A percentile compares a stretch with the other conserved stretches of the same genome.
Conservation (phyloP, 1,140 invertebrate genomes). For the Eueides isabella region DNA sequence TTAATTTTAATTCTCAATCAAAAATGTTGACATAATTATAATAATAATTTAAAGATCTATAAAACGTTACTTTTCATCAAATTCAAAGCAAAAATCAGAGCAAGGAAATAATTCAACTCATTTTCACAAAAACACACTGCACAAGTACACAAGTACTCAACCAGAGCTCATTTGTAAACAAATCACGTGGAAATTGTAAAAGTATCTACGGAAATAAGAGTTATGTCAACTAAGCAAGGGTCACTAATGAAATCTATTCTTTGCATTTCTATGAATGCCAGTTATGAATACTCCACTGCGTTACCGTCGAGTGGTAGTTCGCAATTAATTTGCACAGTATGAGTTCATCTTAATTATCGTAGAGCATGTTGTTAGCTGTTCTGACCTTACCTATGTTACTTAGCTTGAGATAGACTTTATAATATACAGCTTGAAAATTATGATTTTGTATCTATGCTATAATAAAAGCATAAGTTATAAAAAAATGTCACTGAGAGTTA, state of each 20-base stretch:
- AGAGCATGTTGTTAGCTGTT: neutral
- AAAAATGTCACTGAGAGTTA: no score
- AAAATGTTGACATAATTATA: neutral
- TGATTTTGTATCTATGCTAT: no score
- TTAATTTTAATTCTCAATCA: neutral
- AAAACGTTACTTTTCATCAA: neutral
- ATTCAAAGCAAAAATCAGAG: neutral
- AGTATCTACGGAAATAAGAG: neutral
- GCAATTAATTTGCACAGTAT: neutral
- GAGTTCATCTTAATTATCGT: conserved; percentile 2
- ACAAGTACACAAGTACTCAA: neutral
- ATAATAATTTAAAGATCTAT: neutral
- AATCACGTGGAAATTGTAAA: conserved; percentile 5
- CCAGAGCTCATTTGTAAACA: neutral
- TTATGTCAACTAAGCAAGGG: conserved; percentile 8
- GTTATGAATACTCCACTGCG: neutral
- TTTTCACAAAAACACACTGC: neutral
- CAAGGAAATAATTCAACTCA: neutral
- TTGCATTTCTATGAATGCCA: neutral
- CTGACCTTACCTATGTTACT: conserved; percentile 1
- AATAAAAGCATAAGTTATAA: no score
- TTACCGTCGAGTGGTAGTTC: neutral
- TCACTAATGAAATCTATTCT: conserved; percentile 9
- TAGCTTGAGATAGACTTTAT: neutral
- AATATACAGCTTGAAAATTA: neutral